A percentile compares a stretch with the other conserved stretches of the same genome.
These are phyloP conservation scores for Epizoanthus scotinus DNA, from an alignment of 92 coral and sea anemone genomes.

Conservation along the genomic window DNA sequence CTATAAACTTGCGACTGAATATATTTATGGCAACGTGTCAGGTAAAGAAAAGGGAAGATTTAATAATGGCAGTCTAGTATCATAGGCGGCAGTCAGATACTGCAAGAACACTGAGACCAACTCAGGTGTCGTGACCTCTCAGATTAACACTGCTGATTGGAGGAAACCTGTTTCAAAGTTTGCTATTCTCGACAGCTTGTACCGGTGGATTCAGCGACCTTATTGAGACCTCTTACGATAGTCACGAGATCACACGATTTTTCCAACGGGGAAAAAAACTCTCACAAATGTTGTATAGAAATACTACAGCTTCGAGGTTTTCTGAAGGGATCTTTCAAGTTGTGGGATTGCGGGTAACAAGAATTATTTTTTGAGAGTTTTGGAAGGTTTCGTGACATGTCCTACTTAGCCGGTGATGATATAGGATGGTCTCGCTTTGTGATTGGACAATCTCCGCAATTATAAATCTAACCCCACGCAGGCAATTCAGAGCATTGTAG, in stretches of 20 bases:
- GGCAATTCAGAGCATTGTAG: not conserved
- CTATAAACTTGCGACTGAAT: too few species aligned
- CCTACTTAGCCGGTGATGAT: not conserved
- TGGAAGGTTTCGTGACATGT: slow-evolving; percentile 9
- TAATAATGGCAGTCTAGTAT: too few species aligned
- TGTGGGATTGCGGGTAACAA: not conserved
- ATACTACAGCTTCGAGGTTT: not conserved
- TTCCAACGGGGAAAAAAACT: not conserved
- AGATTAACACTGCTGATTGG: not conserved
- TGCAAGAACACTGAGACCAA: not conserved
- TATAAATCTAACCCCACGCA: not conserved
- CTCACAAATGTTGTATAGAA: not conserved
- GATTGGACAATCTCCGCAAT: slow-evolving; percentile 14
- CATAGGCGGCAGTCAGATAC: too few species aligned
- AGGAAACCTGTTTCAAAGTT: slow-evolving; percentile 9
- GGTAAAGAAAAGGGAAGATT: too few species aligned
- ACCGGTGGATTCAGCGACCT: not conserved
- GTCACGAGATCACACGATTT: slow-evolving; percentile 6
- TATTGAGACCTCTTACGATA: not conserved
- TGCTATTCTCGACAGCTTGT: slow-evolving; percentile 1
- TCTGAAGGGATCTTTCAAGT: not conserved
- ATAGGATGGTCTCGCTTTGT: slow-evolving; percentile 1
- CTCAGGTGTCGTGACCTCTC: not conserved
- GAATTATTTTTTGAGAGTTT: not conserved
- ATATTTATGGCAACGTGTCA: too few species aligned